Conservation (phyloP, 2,888 invertebrate genomes). For the Drosophila lacicola region DNA sequence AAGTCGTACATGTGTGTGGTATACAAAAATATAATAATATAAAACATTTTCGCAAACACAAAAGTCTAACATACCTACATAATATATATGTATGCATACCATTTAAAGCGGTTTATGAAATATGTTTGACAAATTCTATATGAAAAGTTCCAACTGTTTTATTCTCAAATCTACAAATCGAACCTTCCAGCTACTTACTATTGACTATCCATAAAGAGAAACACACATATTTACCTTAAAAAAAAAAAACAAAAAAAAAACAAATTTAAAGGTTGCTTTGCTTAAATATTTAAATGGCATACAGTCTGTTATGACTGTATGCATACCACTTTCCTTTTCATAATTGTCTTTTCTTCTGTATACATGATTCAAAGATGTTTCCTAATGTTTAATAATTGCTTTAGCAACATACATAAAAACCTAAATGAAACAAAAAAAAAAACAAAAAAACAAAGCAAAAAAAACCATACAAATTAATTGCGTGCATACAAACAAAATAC, state of each 20-base stretch:
- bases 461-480: constrained; percentile 35
- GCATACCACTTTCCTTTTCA: constrained; percentile 34
- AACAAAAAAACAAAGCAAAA: constrained; percentile 19
- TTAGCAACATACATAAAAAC: constrained; percentile 56
- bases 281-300: constrained; percentile 24
- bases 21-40: constrained; percentile 6
- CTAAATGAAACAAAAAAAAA: constrained; percentile 24
- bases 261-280: constrained; percentile 33
- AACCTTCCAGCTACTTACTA: constrained; percentile 53
- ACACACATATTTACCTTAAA: constrained; percentile 27
- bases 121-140: constrained; percentile 35
- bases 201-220: constrained; percentile 31
- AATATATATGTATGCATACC: constrained; percentile 7
- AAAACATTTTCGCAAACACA: constrained; percentile 8
- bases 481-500: constrained; percentile 68
- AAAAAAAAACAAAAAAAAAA: constrained; percentile 5
- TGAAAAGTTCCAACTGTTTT: constrained; percentile 14
- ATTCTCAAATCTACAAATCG: constrained; percentile 48
- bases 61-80: neutral
- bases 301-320: constrained; percentile 11
- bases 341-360: constrained; percentile 57
- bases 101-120: constrained; percentile 24
- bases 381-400: constrained; percentile 74
- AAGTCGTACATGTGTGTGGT: constrained; percentile 5
- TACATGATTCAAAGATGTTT: constrained; percentile 53